Evolutionary conservation across 2,797 vertebrate genomes (phyloP).

Genomic region (Discoglossus pictus): DNA sequence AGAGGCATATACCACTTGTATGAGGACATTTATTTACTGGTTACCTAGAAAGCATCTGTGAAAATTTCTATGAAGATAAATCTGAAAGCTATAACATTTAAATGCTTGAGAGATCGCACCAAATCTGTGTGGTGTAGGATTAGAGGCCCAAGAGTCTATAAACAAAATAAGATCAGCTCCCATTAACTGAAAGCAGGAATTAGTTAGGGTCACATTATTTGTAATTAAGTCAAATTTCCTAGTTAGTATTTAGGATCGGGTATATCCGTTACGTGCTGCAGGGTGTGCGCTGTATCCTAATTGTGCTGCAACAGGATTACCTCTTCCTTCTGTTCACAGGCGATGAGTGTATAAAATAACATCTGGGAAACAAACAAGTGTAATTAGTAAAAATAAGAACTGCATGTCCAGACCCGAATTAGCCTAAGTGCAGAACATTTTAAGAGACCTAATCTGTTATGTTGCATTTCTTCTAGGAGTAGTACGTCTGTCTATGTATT

Average conservation of each 20-base stretch:
- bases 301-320: conserved; percentile 51
- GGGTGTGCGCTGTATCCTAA: conserved; percentile 50
- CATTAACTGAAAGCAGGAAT: conserved; percentile 52
- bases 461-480: conserved; percentile 4
- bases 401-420: conserved; percentile 1
- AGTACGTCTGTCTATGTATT: no score
- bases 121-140: no score
- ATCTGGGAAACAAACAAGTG: no score
- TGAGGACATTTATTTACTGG: no score
- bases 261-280: conserved; percentile 55
- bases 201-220: conserved; percentile 60
- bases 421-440: conserved; percentile 6
- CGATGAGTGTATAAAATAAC: neutral
- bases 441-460: neutral
- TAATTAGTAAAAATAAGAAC: no score
- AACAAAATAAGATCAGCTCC: no score
- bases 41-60: no score
- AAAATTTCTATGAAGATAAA: no score
- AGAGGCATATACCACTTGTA: no score
- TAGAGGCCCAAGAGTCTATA: no score
- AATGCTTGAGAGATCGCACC: no score
- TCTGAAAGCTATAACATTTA: no score
- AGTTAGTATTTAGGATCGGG: conserved; percentile 57
- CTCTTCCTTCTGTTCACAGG: conserved; percentile 17
- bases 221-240: conserved; percentile 62